phyloP scores from a whole-genome alignment of 1,140 invertebrate genomes.

The Drosophila funebris region DNA sequence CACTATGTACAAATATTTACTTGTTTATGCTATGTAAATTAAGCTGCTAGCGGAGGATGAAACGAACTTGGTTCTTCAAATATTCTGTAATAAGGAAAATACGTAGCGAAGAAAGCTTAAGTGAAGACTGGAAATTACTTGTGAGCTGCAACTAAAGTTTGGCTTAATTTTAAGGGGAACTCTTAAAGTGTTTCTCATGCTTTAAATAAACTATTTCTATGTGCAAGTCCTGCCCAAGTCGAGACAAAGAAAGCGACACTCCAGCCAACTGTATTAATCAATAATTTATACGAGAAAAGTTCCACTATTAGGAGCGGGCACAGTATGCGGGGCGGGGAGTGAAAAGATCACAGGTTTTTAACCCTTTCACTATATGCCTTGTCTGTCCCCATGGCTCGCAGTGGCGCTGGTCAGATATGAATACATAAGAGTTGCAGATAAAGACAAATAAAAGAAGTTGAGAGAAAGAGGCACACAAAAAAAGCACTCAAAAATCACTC shows the following conservation, averaged over 20 bases:
- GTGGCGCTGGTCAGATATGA: conserved; percentile 30
- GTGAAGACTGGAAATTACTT: too few relatives aligned
- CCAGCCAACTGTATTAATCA: conserved; percentile 62
- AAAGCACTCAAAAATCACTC: conserved; percentile 66
- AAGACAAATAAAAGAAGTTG: conserved; percentile 12
- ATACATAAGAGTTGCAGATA: conserved; percentile 57
- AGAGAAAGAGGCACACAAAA: not conserved
- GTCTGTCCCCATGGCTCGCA: conserved; percentile 17
- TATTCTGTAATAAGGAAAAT: not conserved
- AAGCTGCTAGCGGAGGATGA: not conserved
- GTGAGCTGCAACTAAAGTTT: too few relatives aligned
- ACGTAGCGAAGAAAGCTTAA: too few relatives aligned
- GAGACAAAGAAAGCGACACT: conserved; percentile 32
- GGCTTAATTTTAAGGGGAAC: not conserved
- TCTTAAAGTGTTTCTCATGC: conserved; percentile 10
- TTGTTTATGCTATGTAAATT: conserved; percentile 6
- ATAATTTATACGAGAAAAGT: conserved; percentile 74
- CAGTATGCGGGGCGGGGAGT: not conserved
- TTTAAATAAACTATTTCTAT: conserved; percentile 25
- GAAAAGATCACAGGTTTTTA: conserved; percentile 74
- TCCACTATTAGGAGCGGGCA: conserved; percentile 23
- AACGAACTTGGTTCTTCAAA: not conserved
- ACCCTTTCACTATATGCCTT: conserved; percentile 75
- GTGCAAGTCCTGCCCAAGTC: not conserved
- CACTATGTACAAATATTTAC: conserved; percentile 16